Evolutionary conservation across 2,797 vertebrate genomes (phyloP).

Genomic region (Hippoglossus hippoglossus): DNA sequence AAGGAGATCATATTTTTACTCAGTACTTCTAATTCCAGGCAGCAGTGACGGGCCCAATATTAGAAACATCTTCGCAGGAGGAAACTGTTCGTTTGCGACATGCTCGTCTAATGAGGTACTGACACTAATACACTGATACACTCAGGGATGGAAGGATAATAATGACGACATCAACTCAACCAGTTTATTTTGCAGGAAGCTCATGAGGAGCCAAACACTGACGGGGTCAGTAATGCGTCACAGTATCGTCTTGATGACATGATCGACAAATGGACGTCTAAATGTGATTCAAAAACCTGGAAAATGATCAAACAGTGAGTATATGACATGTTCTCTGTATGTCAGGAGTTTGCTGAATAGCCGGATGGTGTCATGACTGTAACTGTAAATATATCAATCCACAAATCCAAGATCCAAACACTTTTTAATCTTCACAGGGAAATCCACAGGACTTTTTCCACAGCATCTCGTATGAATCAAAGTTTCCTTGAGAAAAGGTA

Average conservation of each 20-base stretch:
- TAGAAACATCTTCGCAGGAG: slow-evolving; percentile 67
- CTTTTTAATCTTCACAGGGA: slow-evolving; percentile 57
- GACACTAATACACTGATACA: not conserved
- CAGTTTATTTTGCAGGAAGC: slow-evolving; percentile 17
- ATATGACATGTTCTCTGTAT: not conserved
- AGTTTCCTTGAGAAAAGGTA: slow-evolving; percentile 88
- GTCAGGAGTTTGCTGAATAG: not conserved
- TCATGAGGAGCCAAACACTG: not conserved
- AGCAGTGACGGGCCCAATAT: not conserved
- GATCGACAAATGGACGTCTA: slow-evolving; percentile 67
- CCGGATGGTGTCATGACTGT: too few relatives aligned
- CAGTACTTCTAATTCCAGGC: slow-evolving; percentile 32
- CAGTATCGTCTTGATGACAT: slow-evolving; percentile 40
- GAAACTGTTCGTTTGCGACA: slow-evolving; percentile 71
- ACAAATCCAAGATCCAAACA: too few relatives aligned
- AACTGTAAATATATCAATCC: too few relatives aligned
- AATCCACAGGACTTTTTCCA: slow-evolving; percentile 82
- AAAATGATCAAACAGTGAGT: slow-evolving; percentile 67
- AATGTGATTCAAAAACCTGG: slow-evolving; percentile 49
- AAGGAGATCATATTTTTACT: not conserved
- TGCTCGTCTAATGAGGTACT: slow-evolving; percentile 48
- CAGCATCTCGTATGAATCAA: slow-evolving; percentile 82
- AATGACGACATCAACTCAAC: not conserved
- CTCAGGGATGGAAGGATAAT: not conserved
- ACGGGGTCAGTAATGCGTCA: not conserved